A percentile compares a stretch with the other conserved stretches of the same genome.
Conservation (phyloP, 2,797 vertebrate species). For the Lagorchestes hirsutus region DNA sequence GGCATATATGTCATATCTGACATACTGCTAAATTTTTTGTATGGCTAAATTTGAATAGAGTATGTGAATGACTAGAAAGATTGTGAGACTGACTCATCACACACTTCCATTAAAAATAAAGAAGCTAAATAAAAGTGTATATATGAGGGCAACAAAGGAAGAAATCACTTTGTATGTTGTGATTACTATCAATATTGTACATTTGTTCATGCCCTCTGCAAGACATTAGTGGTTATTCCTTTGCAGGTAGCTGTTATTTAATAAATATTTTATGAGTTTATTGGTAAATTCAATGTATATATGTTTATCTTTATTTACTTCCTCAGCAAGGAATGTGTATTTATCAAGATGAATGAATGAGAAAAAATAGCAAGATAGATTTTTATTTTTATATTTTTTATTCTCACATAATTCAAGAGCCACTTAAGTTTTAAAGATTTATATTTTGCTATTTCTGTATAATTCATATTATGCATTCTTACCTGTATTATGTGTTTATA, state of each 20-base stretch:
- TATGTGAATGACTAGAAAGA: not conserved
- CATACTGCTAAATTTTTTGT: not conserved
- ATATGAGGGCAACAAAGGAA: not conserved
- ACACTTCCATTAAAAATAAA: not conserved
- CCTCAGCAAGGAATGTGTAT: not conserved
- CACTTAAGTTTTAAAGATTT: not conserved
- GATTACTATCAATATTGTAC: not conserved
- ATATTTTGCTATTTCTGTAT: not conserved
- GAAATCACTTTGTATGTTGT: not conserved
- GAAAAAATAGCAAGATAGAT: not conserved
- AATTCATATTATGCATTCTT: not conserved
- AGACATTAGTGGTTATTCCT: not conserved
- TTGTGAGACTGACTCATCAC: not conserved
- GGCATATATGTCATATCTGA: not conserved
- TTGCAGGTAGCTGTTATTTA: not conserved
- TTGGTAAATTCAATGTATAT: not conserved
- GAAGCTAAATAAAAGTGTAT: not conserved
- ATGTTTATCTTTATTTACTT: not conserved
- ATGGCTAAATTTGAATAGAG: not conserved
- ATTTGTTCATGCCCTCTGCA: not conserved
- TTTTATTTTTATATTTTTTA: not conserved
- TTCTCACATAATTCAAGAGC: not conserved
- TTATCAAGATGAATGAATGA: not conserved
- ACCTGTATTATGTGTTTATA: not conserved
- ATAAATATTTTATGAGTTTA: not conserved